Conservation (phyloP, 2,888 invertebrate species). For the Noctua comes region DNA sequence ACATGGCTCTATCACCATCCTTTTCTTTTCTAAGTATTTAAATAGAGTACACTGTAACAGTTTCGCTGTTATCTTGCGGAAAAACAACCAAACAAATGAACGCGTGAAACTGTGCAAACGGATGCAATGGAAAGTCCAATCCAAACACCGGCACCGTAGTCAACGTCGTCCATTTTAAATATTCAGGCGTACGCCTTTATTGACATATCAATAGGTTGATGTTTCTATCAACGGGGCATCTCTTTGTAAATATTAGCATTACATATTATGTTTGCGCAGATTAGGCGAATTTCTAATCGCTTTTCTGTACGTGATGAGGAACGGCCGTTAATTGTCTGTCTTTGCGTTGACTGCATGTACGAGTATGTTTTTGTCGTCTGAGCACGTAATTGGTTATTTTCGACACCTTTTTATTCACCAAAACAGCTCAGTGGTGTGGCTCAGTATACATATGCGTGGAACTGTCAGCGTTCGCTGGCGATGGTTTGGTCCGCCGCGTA, state of each 20-base stretch:
- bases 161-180: no score
- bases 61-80: conserved; percentile 34
- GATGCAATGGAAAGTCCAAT: conserved; percentile 3
- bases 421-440: conserved; percentile 49
- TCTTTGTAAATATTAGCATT: conserved; percentile 6
- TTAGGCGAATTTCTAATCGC: conserved; percentile 26
- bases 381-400: background rate
- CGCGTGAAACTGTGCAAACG: conserved; percentile 24
- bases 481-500: conserved; percentile 65
- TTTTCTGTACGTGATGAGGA: background rate
- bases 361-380: background rate
- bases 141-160: background rate
- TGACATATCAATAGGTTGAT: background rate
- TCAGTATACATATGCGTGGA: conserved; percentile 70
- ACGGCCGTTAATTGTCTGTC: background rate
- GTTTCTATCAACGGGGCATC: background rate
- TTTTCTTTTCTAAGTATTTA: conserved; percentile 53
- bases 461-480: conserved; percentile 53
- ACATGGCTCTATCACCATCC: conserved; percentile 18
- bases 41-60: conserved; percentile 40
- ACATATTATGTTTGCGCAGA: background rate
- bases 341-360: background rate
- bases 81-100: conserved; percentile 44
- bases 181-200: background rate
- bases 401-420: conserved; percentile 22